A percentile compares a stretch with the other conserved stretches of the same genome.
These are phyloP conservation scores for Promerops cafer DNA, from an alignment of 2,113 vertebrate species.

Conservation along the genomic window DNA sequence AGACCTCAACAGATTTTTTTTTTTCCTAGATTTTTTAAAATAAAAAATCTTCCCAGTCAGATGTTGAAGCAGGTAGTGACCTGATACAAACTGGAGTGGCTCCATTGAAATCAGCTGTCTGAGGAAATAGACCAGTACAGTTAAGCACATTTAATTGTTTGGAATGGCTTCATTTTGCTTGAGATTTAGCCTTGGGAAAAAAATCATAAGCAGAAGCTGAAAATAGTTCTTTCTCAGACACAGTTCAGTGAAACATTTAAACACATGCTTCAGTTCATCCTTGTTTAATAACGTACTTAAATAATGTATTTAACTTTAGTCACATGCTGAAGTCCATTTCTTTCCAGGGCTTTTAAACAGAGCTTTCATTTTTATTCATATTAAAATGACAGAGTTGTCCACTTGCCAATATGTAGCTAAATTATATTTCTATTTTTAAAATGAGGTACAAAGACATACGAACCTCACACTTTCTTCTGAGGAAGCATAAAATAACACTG, in stretches of 20 bases:
- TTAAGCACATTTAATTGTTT: slow-evolving; percentile 24
- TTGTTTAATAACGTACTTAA: neutral
- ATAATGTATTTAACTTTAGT: neutral
- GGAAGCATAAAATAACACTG: neutral
- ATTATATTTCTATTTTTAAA: slow-evolving; percentile 19
- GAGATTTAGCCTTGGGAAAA: neutral
- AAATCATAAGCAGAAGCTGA: slow-evolving; percentile 3
- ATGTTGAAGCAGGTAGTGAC: neutral
- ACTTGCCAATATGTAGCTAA: neutral
- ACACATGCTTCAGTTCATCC: neutral
- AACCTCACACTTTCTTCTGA: neutral
- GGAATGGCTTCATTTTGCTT: neutral
- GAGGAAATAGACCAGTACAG: neutral
- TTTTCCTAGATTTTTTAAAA: neutral
- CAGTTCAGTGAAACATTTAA: neutral
- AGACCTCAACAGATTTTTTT: neutral
- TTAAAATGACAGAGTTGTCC: neutral
- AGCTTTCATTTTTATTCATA: neutral
- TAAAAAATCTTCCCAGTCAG: neutral
- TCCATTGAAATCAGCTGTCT: neutral
- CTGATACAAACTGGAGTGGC: neutral
- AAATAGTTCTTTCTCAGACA: neutral
- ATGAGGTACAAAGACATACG: neutral
- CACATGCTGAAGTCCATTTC: neutral
- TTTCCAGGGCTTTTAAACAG: neutral